Evolutionary conservation across 2,888 invertebrate genomes (phyloP), one percentile per base, ranked within the genome.

Genomic region (Archaeoteleia sp.): DNA sequence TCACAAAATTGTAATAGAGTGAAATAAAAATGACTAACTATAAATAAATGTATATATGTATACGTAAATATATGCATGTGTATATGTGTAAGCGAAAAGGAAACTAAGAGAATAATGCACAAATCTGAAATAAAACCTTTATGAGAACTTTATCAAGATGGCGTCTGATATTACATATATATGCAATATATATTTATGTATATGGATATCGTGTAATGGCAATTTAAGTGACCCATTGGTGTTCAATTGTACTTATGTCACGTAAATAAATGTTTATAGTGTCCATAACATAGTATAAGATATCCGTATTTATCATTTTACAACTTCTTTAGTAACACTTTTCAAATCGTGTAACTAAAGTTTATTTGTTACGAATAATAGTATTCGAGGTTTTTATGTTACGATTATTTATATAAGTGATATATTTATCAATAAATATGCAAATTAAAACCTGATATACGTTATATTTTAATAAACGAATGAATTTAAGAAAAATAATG

Each of bases 211-310:
- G n/a, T n/a, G n/a, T n/a, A n/a, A n/a, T n/a, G n/a, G n/a, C n/a
- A n/a, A n/a, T n/a, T n/a, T n/a, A 6, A 37, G 82, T 72, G 74
- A 77, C 80, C 83, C 81, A 72, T 84, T 74, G 82, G 84, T 83
- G 84, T 84, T 84, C 83, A 83, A 83, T 80, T 84, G 83, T 84
- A 84, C 82, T 84, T 82, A 82, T 79, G 80, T 39, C 51, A 39
- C 79, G 77, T 82, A 80, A 76, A 82, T 84, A 84, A 84, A 83
- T 84, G 83, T 84, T 84, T 80, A 83, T 81, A 83, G 81, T 81
- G 76, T 80, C 78, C 73, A 72, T 60, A 61, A 43, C 58, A 61
- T 53, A 67, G 40, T 35, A 60, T 60, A 51, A 2, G 35, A 23
- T 23, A 23, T 23, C 7, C 7, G 9, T 60, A 43, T 60, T 60